These are phyloP conservation scores for Eidolon helvum DNA, from an alignment of 2,113 vertebrate species.

Conservation along the genomic window DNA sequence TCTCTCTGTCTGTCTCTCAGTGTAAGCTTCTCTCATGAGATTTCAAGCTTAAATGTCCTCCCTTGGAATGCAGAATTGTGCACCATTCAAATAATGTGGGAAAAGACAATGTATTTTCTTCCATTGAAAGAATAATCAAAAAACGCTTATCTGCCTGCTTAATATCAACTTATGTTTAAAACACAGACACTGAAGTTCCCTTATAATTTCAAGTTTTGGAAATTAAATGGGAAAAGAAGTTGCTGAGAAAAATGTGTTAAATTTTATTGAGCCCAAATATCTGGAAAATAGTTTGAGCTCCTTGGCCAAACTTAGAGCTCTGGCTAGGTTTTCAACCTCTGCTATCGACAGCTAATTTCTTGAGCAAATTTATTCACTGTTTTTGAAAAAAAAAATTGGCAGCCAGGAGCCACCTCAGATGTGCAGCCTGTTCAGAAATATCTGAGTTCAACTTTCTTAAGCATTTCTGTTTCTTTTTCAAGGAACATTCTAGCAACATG, in stretches of 20 bases:
- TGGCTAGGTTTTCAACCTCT: slow-evolving; percentile 23
- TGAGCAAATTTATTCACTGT: slow-evolving; percentile 69
- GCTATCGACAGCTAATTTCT: slow-evolving; percentile 68
- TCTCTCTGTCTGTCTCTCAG: not conserved
- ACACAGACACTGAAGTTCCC: not conserved
- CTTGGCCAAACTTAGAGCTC: not conserved
- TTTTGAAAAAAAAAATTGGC: slow-evolving; percentile 38
- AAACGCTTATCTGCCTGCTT: not conserved
- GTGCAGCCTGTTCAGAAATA: slow-evolving; percentile 44
- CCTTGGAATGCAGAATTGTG: rapidly evolving
- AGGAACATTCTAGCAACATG: slow-evolving; percentile 43
- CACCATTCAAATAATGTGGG: not conserved
- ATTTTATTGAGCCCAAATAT: slow-evolving; percentile 46
- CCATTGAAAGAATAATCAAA: not conserved
- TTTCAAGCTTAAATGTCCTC: not conserved
- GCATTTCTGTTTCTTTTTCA: slow-evolving; percentile 41
- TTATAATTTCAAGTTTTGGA: not conserved
- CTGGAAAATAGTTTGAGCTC: slow-evolving; percentile 42
- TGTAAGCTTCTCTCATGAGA: not conserved
- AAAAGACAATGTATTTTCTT: not conserved
- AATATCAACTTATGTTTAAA: not conserved
- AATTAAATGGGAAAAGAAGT: not conserved
- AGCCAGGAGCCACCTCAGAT: slow-evolving; percentile 1
- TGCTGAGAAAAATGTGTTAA: slow-evolving; percentile 42
- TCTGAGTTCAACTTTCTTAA: slow-evolving; percentile 15